These are phyloP conservation scores for Agrypnia vestita DNA, from an alignment of 1,140 invertebrate genomes.

Conservation along the genomic window DNA sequence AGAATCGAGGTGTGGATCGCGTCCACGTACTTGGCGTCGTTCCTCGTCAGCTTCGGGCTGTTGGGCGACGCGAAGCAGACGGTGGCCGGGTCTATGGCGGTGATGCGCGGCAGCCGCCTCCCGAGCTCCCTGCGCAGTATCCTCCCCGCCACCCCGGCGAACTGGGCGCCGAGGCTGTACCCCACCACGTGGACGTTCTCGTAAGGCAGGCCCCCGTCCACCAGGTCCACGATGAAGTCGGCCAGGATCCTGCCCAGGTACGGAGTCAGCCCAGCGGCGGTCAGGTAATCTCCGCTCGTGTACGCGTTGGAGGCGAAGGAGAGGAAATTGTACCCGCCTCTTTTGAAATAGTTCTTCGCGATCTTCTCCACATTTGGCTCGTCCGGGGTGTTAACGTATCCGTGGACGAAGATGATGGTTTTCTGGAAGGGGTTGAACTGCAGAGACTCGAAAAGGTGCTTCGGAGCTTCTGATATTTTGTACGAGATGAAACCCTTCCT, in stretches of 20 bases:
- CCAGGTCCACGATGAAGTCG: constrained; percentile 46
- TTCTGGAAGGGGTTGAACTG: constrained; percentile 22
- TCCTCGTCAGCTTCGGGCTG: constrained; percentile 2
- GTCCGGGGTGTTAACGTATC: constrained; percentile 42
- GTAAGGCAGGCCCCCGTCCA: constrained; percentile 21
- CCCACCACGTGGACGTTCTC: constrained; percentile 52
- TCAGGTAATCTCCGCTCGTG: constrained; percentile 23
- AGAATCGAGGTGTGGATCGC: constrained; percentile 53
- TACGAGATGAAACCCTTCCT: constrained; percentile 25
- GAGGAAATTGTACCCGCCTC: constrained; percentile 44
- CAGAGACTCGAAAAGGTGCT: constrained; percentile 5
- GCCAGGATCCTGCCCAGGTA: constrained; percentile 42
- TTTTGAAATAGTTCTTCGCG: constrained; percentile 39
- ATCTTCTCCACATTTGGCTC: constrained; percentile 43
- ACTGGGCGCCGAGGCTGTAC: constrained; percentile 54
- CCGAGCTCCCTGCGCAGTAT: constrained; percentile 34
- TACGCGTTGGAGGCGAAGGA: constrained; percentile 47
- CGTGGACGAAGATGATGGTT: constrained; percentile 49
- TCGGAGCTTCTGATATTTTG: constrained; percentile 35
- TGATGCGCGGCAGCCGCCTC: constrained; percentile 35
- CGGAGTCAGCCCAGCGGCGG: constrained; percentile 7
- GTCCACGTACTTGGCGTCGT: constrained; percentile 55
- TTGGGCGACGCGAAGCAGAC: constrained; percentile 43
- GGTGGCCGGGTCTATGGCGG: constrained; percentile 53
- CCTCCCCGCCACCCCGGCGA: constrained; percentile 48